A percentile compares a stretch with the other conserved stretches of the same genome.
Conservation (phyloP, 2,113 vertebrate species). For the Brachyistius frenatus region DNA sequence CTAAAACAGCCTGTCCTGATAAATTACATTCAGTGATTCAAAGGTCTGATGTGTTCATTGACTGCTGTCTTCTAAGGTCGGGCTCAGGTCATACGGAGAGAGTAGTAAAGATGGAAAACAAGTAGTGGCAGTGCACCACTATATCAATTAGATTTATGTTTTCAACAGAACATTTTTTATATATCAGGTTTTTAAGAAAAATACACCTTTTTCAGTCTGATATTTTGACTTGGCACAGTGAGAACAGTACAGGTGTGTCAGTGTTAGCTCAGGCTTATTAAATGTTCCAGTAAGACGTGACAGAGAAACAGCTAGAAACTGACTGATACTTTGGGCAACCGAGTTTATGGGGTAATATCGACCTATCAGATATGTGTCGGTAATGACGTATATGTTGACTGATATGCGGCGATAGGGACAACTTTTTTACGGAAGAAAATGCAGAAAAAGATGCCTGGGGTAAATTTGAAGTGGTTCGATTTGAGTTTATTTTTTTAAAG, state of each 20-base stretch:
- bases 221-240: no score
- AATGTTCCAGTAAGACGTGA: neutral
- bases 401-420: no score
- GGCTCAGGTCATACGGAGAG: neutral
- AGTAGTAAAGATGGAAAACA: neutral
- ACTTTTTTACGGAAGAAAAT: no score
- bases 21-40: neutral
- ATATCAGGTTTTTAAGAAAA: neutral
- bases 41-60: neutral
- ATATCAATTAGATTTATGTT: neutral
- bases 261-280: neutral
- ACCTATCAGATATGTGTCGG: neutral
- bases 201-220: neutral
- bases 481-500: no score
- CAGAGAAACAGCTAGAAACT: neutral
- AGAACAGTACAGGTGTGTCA: neutral
- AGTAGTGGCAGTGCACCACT: neutral
- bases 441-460: no score
- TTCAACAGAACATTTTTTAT: neutral
- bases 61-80: neutral
- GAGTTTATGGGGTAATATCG: no score
- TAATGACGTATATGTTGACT: no score
- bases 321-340: no score
- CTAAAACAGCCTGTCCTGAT: neutral
- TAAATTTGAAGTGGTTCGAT: no score